Evolutionary conservation across 2,113 vertebrate species (phyloP), one percentile per base, ranked within the genome.

Genomic region (Equus przewalskii): DNA sequence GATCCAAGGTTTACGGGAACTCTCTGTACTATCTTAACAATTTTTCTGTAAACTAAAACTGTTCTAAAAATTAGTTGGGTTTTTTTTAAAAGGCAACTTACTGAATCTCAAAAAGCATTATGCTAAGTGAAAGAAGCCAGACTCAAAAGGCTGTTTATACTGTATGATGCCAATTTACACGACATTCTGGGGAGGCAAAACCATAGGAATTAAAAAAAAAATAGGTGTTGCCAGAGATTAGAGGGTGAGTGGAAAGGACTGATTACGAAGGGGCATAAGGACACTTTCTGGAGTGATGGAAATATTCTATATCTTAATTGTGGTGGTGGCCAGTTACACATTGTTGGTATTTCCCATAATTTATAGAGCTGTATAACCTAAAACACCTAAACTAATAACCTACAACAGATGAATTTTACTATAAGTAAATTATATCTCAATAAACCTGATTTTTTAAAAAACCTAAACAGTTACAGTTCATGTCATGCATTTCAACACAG

Each of bases 371-470:
- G 19, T 76, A 95, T 13, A 41, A 41, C 36, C 36, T 41, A 41
- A 41, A 41, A 41, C 36, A 41, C 36, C 36, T 41, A 41, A 41
- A 41, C 36, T 41, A 41, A 41, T 41, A 41, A 70, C 15, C 58
- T 73, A 89, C 86, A 64, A 85, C 56, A 44, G 14, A 89, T 78
- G 1, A 62, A 73, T 88, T 75, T 91, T 75, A 86, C 58, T 81
- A 62, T 22, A 80, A 84, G 16, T 93, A 97, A 92, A 83, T 94
- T 94, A 51, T 80, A 89, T 19, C 18, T 92, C 26, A 92, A 54
- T 60, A 96, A 94, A 46, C 41, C 79, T 79, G 22, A 88, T 88
- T 41, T 58, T 65, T 72, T 3, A 2, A 28, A 36, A 30, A 85
- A 84, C 22, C 6, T 82, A 54, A 82, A 78, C 8, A 65, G 60